These are phyloP conservation scores for Acanthosoma haemorrhoidale DNA, from an alignment of 2,888 invertebrate species.

Conservation along the genomic window DNA sequence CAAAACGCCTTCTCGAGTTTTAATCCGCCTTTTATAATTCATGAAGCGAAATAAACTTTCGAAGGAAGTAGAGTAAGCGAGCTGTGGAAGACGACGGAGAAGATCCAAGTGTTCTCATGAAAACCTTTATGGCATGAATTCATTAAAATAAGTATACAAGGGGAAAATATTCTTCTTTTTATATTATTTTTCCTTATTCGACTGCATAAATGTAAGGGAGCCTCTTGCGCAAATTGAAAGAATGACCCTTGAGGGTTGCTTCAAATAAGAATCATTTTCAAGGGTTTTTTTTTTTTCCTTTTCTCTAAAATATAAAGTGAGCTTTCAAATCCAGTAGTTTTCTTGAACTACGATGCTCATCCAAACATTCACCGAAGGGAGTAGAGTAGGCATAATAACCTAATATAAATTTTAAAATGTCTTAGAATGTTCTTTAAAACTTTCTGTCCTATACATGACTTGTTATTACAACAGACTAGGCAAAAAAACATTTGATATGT, in stretches of 20 bases:
- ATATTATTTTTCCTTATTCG: background rate
- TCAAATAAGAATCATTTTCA: too few relatives aligned
- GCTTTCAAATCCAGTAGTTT: too few relatives aligned
- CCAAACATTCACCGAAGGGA: too few relatives aligned
- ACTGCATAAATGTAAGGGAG: background rate
- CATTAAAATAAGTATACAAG: background rate
- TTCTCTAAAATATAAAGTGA: too few relatives aligned
- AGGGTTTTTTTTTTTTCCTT: too few relatives aligned
- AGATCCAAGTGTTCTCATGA: background rate
- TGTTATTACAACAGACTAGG: too few relatives aligned
- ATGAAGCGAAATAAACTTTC: slow-evolving; percentile 9
- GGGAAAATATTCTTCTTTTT: background rate
- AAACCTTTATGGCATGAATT: slow-evolving; percentile 11
- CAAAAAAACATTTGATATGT: too few relatives aligned
- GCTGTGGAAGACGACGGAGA: background rate
- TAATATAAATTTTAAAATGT: too few relatives aligned
- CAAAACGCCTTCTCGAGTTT: background rate
- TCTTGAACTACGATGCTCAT: too few relatives aligned
- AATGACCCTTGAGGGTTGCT: background rate
- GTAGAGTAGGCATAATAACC: too few relatives aligned
- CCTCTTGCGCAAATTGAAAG: slow-evolving; percentile 6
- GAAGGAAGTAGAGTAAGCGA: background rate
- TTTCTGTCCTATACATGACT: too few relatives aligned
- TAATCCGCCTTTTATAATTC: slow-evolving; percentile 10
- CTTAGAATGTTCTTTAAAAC: too few relatives aligned